Base-by-base conservation (phyloP, 2,113 vertebrate species). In the Eulemur macaco region DNA sequence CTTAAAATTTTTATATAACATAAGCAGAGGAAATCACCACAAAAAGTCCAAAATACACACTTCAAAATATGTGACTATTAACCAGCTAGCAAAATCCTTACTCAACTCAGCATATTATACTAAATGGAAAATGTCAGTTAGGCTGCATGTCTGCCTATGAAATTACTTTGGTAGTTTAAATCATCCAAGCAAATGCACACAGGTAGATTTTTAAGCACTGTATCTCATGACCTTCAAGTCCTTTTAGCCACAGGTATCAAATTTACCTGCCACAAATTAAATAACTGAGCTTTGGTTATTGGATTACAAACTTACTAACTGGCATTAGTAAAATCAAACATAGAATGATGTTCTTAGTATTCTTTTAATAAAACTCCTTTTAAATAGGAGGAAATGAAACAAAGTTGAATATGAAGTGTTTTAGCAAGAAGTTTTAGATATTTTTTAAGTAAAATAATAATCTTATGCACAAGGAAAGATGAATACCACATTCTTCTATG, bases 1-100 rank as follows among this genome's bases (percentile, higher is more conserved):
- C 77, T 80, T 98, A 97, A 97, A 98, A 97, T 82, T 95, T 92
- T 87, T 96, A 97, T 18, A 29, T 88, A 96, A 98, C 69, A 94
- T 78, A 98, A 98, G 97, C 98, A 98, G 47, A 97, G 93, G 97
- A 98, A 98, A 98, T 97, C 86, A 98, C 97, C 37, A 58, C 9
- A 66, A 98, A 98, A 95, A 60, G 64, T 93, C 91, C 96, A 97
- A 97, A 98, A 96, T 58, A 96, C 71, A 97, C 17, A 96, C n/a
- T 96, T 97, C 84, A 95, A 96, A 96, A 54, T 37, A 78, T 78
- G 31, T 54, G 50, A 54, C 13, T 84, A 95, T 64, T 96, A 98
- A 85, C n/a, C 60, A 88, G 42, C 66, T 97, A 94, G 74, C 88
- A 97, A 97, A 97, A 97, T 4, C 9, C 20, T 63, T 93, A 97